Evolutionary conservation across 2,888 invertebrate species (phyloP).

Genomic region (Pristionchus exspectatus): DNA sequence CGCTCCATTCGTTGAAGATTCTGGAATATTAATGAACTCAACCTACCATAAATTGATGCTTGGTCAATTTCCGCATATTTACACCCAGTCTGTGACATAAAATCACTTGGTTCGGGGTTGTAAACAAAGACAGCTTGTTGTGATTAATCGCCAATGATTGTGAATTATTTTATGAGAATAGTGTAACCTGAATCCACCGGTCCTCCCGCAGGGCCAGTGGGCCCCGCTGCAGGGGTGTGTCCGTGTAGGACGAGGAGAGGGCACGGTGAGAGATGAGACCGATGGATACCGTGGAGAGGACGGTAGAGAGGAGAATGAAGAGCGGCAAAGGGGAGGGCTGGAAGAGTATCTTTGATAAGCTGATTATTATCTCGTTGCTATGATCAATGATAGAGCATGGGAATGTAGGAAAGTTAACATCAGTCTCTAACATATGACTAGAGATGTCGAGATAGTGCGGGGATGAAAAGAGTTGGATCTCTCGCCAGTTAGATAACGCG

Average conservation of each 20-base stretch:
- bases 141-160: not conserved
- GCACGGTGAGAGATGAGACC: not conserved
- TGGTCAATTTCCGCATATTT: not conserved
- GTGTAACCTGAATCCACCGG: not conserved
- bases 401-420: too few relatives aligned
- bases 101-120: too few relatives aligned
- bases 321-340: not conserved
- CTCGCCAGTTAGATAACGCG: not conserved
- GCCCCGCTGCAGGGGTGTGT: not conserved
- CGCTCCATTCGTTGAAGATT: not conserved
- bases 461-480: not conserved
- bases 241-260: not conserved
- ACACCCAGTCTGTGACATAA: not conserved
- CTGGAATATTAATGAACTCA: not conserved
- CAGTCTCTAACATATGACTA: too few relatives aligned
- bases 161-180: too few relatives aligned
- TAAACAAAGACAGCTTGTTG: not conserved
- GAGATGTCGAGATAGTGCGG: not conserved
- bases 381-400: too few relatives aligned
- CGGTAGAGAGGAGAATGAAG: conserved; percentile 10
- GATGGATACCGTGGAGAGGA: conserved; percentile 2
- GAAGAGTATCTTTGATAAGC: not conserved
- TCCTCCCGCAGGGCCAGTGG: not conserved
- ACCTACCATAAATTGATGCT: not conserved
- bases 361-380: not conserved